Conservation (phyloP, 2,113 vertebrate genomes). For the Neodon shergylaensis region DNA sequence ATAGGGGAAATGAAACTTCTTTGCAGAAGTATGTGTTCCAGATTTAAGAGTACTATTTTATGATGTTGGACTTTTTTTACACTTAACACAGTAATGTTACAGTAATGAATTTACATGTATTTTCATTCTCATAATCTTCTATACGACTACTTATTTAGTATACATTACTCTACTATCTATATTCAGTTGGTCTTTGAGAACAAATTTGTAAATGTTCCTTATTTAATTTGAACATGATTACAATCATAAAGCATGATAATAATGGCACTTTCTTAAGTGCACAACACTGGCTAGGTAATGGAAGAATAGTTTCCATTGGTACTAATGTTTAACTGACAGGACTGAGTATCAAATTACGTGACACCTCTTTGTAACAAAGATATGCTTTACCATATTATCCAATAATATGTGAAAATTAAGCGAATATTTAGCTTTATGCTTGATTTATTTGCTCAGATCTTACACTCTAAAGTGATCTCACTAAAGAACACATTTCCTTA, state of each 20-base stretch:
- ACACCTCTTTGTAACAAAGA: not conserved
- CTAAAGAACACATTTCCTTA: slow-evolving; percentile 60
- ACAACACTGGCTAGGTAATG: slow-evolving; percentile 20
- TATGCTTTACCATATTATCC: slow-evolving; percentile 20
- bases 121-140: not conserved
- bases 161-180: not conserved
- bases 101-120: not conserved
- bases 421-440: not conserved
- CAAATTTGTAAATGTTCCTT: slow-evolving; percentile 1
- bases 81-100: not conserved
- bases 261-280: not conserved
- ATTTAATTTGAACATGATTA: slow-evolving; percentile 18
- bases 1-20: not conserved
- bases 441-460: slow-evolving; percentile 40
- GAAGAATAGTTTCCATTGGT: not conserved
- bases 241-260: not conserved
- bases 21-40: not conserved
- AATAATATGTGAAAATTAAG: slow-evolving; percentile 1
- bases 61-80: not conserved
- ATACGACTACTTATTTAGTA: not conserved
- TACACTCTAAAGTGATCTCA: slow-evolving; percentile 67
- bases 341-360: not conserved
- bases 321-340: not conserved
- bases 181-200: not conserved
- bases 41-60: not conserved